These are phyloP conservation scores for Xestia c-nigrum DNA, from an alignment of 2,888 invertebrate species.

Conservation along the genomic window DNA sequence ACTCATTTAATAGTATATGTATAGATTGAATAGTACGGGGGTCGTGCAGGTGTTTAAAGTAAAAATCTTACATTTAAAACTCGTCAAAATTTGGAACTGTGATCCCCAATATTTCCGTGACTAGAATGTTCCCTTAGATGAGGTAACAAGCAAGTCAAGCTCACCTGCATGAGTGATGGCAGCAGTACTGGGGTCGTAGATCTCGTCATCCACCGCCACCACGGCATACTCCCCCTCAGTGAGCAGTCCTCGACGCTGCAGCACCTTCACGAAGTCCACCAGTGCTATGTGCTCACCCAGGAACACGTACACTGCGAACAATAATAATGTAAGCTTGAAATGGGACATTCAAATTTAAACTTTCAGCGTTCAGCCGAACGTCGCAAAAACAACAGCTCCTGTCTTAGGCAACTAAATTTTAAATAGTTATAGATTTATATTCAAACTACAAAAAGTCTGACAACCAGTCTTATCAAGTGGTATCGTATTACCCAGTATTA, in stretches of 20 bases:
- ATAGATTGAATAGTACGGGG: too few relatives aligned
- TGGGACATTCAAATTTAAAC: not conserved
- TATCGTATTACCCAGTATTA: too few relatives aligned
- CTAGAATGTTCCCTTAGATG: not conserved
- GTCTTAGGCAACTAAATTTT: not conserved
- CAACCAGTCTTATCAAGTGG: too few relatives aligned
- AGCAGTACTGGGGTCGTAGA: constrained; percentile 92
- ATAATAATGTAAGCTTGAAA: not conserved
- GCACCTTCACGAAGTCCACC: constrained; percentile 95
- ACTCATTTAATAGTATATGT: too few relatives aligned
- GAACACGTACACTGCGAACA: constrained; percentile 96
- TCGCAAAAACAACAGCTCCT: not conserved
- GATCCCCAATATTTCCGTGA: too few relatives aligned
- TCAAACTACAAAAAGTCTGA: too few relatives aligned
- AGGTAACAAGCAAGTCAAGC: not conserved
- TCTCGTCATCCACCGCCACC: constrained; percentile 96
- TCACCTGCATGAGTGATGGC: constrained; percentile 84
- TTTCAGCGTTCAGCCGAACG: not conserved
- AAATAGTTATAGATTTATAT: not conserved
- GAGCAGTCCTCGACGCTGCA: constrained; percentile 94
- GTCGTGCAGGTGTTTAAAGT: too few relatives aligned
- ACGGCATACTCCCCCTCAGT: constrained; percentile 96
- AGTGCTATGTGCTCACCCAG: constrained; percentile 96
- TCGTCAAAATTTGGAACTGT: too few relatives aligned
- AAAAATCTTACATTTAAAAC: too few relatives aligned